These are phyloP conservation scores for Drosophila stalkeri DNA, from an alignment of 2,888 invertebrate genomes.

Conservation along the genomic window DNA sequence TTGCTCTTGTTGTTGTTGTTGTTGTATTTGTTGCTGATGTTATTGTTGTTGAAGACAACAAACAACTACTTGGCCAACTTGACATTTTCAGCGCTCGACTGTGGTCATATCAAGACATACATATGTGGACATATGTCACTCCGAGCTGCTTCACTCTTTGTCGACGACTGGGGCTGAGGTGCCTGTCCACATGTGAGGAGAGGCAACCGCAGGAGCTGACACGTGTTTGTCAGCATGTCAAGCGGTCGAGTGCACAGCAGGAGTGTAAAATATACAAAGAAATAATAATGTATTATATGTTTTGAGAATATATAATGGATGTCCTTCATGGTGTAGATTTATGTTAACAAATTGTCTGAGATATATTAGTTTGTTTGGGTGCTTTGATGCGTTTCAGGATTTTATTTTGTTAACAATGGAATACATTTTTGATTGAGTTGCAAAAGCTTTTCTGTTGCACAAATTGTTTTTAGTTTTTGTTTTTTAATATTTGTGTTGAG, in stretches of 20 bases:
- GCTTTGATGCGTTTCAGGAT: background rate
- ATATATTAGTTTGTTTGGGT: slow-evolving; percentile 22
- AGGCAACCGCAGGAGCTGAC: slow-evolving; percentile 35
- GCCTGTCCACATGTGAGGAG: slow-evolving; percentile 13
- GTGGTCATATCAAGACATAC: slow-evolving; percentile 14
- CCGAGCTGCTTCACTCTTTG: background rate
- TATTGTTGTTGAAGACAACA: slow-evolving; percentile 13
- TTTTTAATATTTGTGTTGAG: background rate
- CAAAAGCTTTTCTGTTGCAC: too few relatives aligned
- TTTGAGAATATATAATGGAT: background rate
- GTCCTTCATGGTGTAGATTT: slow-evolving; percentile 9
- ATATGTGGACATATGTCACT: slow-evolving; percentile 29
- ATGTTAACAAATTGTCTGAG: slow-evolving; percentile 52
- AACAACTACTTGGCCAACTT: slow-evolving; percentile 29
- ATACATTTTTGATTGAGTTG: background rate
- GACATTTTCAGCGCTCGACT: slow-evolving; percentile 22
- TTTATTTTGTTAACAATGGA: background rate
- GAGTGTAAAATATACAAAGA: slow-evolving; percentile 26
- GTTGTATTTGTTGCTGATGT: background rate
- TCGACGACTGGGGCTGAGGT: background rate
- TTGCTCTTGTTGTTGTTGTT: background rate
- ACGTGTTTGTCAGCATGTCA: slow-evolving; percentile 58
- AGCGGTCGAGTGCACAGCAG: slow-evolving; percentile 44
- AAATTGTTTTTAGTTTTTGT: background rate
- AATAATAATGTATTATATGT: slow-evolving; percentile 21